phyloP scores from a whole-genome alignment of 1,140 invertebrate species.

The Cotesia vestalis region DNA sequence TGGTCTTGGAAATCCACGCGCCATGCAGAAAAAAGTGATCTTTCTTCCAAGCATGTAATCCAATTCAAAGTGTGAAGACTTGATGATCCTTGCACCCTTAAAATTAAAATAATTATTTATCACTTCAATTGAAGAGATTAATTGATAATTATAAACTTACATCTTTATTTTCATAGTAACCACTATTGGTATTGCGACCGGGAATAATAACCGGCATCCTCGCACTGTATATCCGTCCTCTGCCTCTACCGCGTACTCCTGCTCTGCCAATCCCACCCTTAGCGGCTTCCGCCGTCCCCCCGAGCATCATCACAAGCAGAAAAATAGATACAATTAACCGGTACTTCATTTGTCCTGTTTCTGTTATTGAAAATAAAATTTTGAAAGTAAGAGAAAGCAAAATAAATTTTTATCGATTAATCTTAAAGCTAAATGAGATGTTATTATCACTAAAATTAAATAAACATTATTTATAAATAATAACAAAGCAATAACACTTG shows the following conservation, averaged over 20 bases:
- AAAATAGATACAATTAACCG: slow-evolving; percentile 48
- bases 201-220: slow-evolving; percentile 72
- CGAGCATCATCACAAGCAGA: slow-evolving; percentile 48
- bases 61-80: slow-evolving; percentile 90
- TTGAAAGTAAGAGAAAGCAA: neutral
- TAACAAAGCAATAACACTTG: neutral
- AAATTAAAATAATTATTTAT: neutral
- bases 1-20: slow-evolving; percentile 83
- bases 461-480: neutral
- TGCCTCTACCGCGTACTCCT: slow-evolving; percentile 55
- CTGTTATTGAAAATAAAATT: neutral
- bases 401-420: too few species aligned
- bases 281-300: slow-evolving; percentile 50
- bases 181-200: slow-evolving; percentile 72
- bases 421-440: too few species aligned
- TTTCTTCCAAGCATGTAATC: slow-evolving; percentile 93
- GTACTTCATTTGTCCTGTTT: slow-evolving; percentile 53
- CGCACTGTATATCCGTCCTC: slow-evolving; percentile 65
- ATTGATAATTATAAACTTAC: slow-evolving; percentile 63
- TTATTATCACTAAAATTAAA: neutral
- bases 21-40: slow-evolving; percentile 89
- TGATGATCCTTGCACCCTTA: slow-evolving; percentile 89
- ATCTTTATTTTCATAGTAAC: slow-evolving; percentile 79
- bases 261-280: slow-evolving; percentile 60
- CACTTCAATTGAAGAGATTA: slow-evolving; percentile 10